Conservation (phyloP, 1,140 invertebrate genomes). For the Gonioctena quinquepunctata region DNA sequence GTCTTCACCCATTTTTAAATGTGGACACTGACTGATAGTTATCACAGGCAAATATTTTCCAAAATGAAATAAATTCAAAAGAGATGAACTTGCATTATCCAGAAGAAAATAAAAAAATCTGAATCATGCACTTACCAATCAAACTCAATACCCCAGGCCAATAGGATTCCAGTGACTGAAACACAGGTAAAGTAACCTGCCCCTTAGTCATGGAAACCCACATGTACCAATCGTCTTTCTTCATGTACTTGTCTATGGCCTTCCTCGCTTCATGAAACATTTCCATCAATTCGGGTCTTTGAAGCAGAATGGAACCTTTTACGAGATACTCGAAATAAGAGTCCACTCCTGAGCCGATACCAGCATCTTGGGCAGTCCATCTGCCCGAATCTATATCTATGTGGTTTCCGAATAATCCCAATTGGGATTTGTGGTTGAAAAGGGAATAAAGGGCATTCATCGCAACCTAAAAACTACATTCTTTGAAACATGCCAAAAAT, state of each 20-base stretch:
- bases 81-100: too few relatives aligned
- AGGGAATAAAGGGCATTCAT: constrained; percentile 88
- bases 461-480: constrained; percentile 77
- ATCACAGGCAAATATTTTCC: too few relatives aligned
- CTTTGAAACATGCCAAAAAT: too few relatives aligned
- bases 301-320: constrained; percentile 84
- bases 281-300: constrained; percentile 84
- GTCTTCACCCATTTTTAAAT: too few relatives aligned
- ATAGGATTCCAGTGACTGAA: constrained; percentile 97
- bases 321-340: constrained; percentile 99
- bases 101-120: too few relatives aligned
- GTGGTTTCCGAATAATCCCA: constrained; percentile 95
- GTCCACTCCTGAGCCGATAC: constrained; percentile 90
- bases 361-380: constrained; percentile 97
- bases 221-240: constrained; percentile 93
- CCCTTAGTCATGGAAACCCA: constrained; percentile 97
- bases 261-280: constrained; percentile 86
- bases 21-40: too few relatives aligned
- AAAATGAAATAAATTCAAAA: too few relatives aligned
- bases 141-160: constrained; percentile 96
- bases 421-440: constrained; percentile 82
- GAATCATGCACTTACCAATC: constrained; percentile 71
- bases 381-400: constrained; percentile 92
- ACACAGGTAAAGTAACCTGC: constrained; percentile 92
- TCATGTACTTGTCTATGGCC: constrained; percentile 87